phyloP scores from a whole-genome alignment of 2,797 vertebrate genomes.

The Silurus lanzhouensis region DNA sequence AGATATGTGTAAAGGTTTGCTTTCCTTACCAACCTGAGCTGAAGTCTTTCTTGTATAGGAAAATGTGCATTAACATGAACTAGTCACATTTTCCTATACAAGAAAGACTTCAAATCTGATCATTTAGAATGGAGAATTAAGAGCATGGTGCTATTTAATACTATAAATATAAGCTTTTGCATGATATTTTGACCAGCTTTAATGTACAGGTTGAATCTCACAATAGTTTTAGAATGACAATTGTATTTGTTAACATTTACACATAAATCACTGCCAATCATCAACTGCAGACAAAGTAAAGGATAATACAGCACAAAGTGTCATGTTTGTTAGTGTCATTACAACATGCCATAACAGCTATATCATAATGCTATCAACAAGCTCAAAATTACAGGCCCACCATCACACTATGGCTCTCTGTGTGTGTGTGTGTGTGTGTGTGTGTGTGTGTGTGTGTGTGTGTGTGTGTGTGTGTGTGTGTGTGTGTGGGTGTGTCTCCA shows the following conservation, averaged over 20 bases:
- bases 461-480: background rate
- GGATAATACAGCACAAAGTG: background rate
- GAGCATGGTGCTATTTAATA: background rate
- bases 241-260: background rate
- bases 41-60: background rate
- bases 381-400: conserved; percentile 37
- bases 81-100: background rate
- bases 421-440: no score
- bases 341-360: background rate
- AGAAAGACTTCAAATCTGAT: background rate
- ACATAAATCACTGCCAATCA: background rate
- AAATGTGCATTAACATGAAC: background rate
- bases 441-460: background rate
- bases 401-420: conserved; percentile 12
- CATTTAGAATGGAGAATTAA: background rate
- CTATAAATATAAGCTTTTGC: background rate
- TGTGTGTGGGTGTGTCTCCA: background rate
- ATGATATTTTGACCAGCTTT: background rate
- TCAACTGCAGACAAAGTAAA: background rate
- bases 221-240: background rate
- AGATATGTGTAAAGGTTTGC: background rate
- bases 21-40: background rate
- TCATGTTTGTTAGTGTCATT: background rate
- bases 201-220: background rate
- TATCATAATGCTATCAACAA: conserved; percentile 20